Evolutionary conservation across 2,888 invertebrate genomes (phyloP).

Genomic region (Agrotis segetum): DNA sequence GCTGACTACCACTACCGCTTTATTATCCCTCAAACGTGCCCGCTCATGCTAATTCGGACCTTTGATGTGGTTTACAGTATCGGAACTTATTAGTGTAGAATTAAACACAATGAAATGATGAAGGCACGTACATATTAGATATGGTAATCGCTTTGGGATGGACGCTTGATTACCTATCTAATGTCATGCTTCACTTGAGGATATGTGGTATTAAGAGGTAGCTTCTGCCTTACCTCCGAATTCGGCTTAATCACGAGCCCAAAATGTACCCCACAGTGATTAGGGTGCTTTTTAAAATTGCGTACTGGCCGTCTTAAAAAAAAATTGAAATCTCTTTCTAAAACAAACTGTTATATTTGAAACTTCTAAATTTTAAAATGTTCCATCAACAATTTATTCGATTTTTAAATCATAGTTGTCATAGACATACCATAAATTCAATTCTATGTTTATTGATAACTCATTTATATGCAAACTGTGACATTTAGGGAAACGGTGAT

Average conservation of each 20-base stretch:
- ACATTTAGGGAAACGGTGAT: slow-evolving; percentile 57
- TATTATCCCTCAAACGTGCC: slow-evolving; percentile 88
- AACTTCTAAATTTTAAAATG: neutral
- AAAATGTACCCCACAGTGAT: neutral
- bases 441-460: slow-evolving; percentile 54
- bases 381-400: slow-evolving; percentile 17
- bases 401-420: slow-evolving; percentile 31
- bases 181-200: slow-evolving; percentile 41
- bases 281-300: neutral
- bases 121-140: slow-evolving; percentile 60
- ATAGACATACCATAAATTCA: slow-evolving; percentile 48
- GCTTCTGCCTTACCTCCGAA: slow-evolving; percentile 7
- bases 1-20: slow-evolving; percentile 84
- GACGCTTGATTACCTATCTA: slow-evolving; percentile 43
- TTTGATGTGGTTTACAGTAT: slow-evolving; percentile 86
- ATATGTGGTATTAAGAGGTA: slow-evolving; percentile 46
- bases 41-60: slow-evolving; percentile 88
- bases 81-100: slow-evolving; percentile 69
- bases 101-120: slow-evolving; percentile 63
- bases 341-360: neutral
- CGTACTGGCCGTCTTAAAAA: neutral
- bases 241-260: neutral
- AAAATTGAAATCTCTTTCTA: neutral
- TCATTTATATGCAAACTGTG: slow-evolving; percentile 63
- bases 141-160: slow-evolving; percentile 60